Base-by-base conservation (phyloP, 2,113 vertebrate genomes). In the Tympanuchus pallidicinctus region DNA sequence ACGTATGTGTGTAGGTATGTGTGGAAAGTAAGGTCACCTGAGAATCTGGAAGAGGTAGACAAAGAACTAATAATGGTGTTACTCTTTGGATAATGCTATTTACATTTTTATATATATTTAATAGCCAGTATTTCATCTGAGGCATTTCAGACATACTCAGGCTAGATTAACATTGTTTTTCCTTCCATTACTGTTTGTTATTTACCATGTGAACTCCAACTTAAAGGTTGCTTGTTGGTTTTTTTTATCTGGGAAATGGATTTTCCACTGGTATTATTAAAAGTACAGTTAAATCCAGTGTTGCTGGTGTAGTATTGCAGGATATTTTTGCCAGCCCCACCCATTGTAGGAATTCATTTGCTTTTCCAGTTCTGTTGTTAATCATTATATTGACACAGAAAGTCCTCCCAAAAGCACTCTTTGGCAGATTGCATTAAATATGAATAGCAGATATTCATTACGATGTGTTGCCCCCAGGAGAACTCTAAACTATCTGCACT, bases 371-470 rank as follows among this genome's bases (percentile, higher is more conserved):
- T 89, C 92, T 95, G 93, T 95, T 95, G 89, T 94, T 96, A 96
- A 95, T 95, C 91, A 96, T 94, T 96, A 85, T 94, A 95, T 95
- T 96, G 91, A 94, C 96, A 96, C 94, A 94, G 74, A 97, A 96
- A 96, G 95, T 92, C 93, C 83, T 97, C 95, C 95, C 94, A 93
- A 93, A 96, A 95, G 94, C 91, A 90, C 90, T 95, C 93, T 95
- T 95, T 95, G 95, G 95, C 93, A 96, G 91, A 95, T 96, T 96
- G 86, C 92, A 96, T 97, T 96, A 96, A 96, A 96, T 95, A 93
- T 95, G 94, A 96, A 93, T 94, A 94, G 93, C 92, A 94, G 96
- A 96, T 97, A 96, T 96, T 96, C 96, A 95, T 93, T 96, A 93
- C 86, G 64, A 95, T 96, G 91, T 95, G 95, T 96, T 96, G 92